Evolutionary conservation across 2,797 vertebrate genomes (phyloP).

Genomic region (Arctocebus calabarensis): DNA sequence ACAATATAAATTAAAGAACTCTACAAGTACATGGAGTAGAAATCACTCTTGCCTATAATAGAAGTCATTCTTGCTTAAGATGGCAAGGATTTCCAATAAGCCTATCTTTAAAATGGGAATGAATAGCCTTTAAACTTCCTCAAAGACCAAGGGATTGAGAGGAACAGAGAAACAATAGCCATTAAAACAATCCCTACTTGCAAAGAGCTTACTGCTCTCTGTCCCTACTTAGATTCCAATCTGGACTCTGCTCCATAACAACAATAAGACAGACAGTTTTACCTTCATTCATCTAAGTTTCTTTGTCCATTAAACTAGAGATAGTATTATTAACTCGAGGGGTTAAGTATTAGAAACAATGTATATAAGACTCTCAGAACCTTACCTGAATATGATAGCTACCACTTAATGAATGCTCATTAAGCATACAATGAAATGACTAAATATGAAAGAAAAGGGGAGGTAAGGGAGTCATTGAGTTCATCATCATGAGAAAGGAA

Average conservation of each 20-base stretch:
- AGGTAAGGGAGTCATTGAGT: not conserved
- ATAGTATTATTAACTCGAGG: not conserved
- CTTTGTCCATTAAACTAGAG: not conserved
- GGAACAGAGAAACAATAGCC: not conserved
- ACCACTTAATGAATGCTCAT: not conserved
- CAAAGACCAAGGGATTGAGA: not conserved
- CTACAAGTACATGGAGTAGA: not conserved
- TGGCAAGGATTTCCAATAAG: not conserved
- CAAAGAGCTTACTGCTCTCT: not conserved
- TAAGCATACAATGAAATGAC: not conserved
- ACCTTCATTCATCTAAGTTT: not conserved
- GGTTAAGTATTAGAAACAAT: not conserved
- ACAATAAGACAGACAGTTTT: not conserved
- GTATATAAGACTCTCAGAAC: not conserved
- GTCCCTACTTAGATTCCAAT: not conserved
- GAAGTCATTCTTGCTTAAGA: not conserved
- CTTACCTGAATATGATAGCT: not conserved
- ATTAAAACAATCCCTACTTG: not conserved
- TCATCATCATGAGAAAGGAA: not conserved
- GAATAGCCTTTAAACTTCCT: not conserved
- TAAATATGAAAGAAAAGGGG: not conserved
- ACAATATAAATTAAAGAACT: not conserved
- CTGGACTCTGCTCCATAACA: not conserved
- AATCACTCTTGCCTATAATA: not conserved
- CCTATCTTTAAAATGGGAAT: conserved; percentile 16